Base-by-base conservation (phyloP, 2,113 vertebrate species). In the Phaethornis superciliosus region DNA sequence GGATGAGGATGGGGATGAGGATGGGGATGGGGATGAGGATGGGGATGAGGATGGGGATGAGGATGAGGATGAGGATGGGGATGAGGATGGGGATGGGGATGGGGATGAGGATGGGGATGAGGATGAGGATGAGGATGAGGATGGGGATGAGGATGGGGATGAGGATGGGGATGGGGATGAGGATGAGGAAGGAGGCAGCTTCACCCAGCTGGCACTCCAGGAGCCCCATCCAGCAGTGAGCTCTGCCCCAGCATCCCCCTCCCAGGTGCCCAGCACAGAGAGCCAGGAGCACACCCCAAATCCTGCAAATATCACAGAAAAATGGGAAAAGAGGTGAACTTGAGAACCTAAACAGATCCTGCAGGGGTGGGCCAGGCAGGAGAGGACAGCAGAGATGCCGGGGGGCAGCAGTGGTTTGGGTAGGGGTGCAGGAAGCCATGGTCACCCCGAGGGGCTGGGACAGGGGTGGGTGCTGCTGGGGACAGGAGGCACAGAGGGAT, bases 191-290 rank as follows among this genome's bases (percentile, higher is more conserved):
- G 14, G 81, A 14, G 7, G 32, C 9, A 32, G 75, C 64, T 42
- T 21, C 70, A 4, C 18, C 27, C 37, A 11, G 9, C 24, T 3
- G 23, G 23, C 23, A 26, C 23, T 69, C 3, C 46, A 19, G 30
- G 21, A 21, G 21, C 46, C 21, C 21, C 46, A 47, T 22, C 79
- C 51, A 12, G 65, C 51, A 26, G 42, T 4, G 9, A 9, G 4
- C 5, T 5, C 72, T 20, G 18, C 35, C 35, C 33, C n/a, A 23
- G 33, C 40, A 2, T 9, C 0, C 0, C 2, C 18, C 40, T 42
- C 5, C 77, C 40, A 1, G 15, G 52, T 9, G 12, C 33, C 4
- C 42, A 51, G 16, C 46, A 49, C 49, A 12, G 78, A 32, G 4
- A 51, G 35, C 26, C 14, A 30, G 64, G 33, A 33, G 27, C 15